These are phyloP conservation scores for Caranx melampygus DNA, from an alignment of 2,113 vertebrate genomes.

Conservation along the genomic window DNA sequence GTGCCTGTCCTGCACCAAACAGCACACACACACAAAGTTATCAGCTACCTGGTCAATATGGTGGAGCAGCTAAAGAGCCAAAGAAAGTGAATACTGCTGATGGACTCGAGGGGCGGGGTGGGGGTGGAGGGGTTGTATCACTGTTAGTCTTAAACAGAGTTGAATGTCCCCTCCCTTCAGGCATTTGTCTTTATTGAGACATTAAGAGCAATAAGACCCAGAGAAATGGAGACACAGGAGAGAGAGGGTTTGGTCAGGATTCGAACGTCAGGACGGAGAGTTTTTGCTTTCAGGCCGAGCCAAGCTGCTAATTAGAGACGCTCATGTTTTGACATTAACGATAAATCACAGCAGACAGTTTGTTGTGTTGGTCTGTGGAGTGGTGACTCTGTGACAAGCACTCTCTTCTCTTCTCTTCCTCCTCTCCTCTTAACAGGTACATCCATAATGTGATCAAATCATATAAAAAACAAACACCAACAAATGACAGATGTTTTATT, in stretches of 20 bases:
- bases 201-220: slow-evolving; percentile 19
- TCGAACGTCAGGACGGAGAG: background rate
- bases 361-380: background rate
- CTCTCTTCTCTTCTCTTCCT: slow-evolving; percentile 4
- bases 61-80: background rate
- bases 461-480: background rate
- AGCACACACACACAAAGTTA: background rate
- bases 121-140: background rate
- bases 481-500: background rate
- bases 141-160: slow-evolving; percentile 10
- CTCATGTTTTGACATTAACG: slow-evolving; percentile 32
- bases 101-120: background rate
- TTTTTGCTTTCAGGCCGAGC: slow-evolving; percentile 29
- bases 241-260: background rate
- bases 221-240: slow-evolving; percentile 18
- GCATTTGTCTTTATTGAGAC: slow-evolving; percentile 20
- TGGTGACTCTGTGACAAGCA: slow-evolving; percentile 1
- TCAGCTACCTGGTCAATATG: background rate
- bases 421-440: background rate
- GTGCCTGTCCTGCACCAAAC: background rate
- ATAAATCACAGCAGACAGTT: slow-evolving; percentile 44
- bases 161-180: background rate
- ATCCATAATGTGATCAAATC: background rate
- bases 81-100: no score
- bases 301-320: slow-evolving; percentile 43